These are phyloP conservation scores for Himalopsyche kuldschensis DNA, from an alignment of 2,888 invertebrate genomes.

Conservation along the genomic window DNA sequence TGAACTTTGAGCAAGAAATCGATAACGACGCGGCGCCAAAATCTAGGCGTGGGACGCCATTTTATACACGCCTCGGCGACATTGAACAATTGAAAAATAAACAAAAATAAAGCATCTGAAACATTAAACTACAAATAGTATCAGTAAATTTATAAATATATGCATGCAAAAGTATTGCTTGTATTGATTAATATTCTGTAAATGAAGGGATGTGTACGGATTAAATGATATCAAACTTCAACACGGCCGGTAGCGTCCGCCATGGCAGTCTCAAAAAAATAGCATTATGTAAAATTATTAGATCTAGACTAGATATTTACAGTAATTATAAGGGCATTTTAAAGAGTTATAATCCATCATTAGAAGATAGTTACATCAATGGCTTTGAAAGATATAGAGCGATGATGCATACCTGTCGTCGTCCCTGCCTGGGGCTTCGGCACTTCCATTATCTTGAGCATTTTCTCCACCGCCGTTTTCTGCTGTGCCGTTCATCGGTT, in stretches of 20 bases:
- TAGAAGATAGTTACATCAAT: not conserved
- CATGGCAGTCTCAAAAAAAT: constrained; percentile 18
- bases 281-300: not conserved
- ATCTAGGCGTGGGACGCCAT: constrained; percentile 52
- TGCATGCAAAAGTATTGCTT: constrained; percentile 25
- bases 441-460: constrained; percentile 71
- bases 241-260: constrained; percentile 33
- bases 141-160: not conserved
- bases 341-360: not conserved
- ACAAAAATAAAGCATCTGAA: constrained; percentile 43
- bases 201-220: constrained; percentile 31
- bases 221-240: constrained; percentile 13
- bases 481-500: constrained; percentile 64
- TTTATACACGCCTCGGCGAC: constrained; percentile 50
- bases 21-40: constrained; percentile 47
- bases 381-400: not conserved
- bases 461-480: constrained; percentile 71
- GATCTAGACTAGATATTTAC: constrained; percentile 4
- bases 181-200: constrained; percentile 14
- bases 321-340: constrained; percentile 4
- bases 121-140: constrained; percentile 33
- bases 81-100: constrained; percentile 48
- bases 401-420: constrained; percentile 69
- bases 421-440: constrained; percentile 76
- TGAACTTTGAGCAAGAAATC: constrained; percentile 42